Conservation (phyloP, 2,888 invertebrate species). For the Drosophila robusta region DNA sequence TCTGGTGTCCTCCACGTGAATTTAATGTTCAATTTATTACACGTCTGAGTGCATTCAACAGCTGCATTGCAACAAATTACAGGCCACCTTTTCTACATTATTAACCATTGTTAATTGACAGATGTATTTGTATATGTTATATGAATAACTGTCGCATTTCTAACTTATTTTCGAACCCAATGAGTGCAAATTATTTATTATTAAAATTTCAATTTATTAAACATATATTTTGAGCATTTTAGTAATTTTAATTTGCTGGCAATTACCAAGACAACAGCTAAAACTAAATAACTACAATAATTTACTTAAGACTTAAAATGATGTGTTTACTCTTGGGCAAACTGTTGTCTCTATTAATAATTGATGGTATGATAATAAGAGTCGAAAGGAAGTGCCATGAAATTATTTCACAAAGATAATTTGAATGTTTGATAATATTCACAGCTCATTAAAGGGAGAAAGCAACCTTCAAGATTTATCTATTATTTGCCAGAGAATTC, state of each 20-base stretch:
- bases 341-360: not conserved
- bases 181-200: conserved; percentile 3
- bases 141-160: conserved; percentile 19
- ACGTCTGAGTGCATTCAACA: conserved; percentile 38
- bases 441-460: too few species aligned
- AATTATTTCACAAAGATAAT: not conserved
- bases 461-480: too few species aligned
- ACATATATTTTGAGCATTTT: not conserved
- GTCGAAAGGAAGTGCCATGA: not conserved
- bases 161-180: conserved; percentile 3
- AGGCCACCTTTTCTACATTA: conserved; percentile 51
- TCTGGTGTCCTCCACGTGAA: conserved; percentile 6
- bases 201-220: not conserved
- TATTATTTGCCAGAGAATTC: too few species aligned
- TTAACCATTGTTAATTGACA: conserved; percentile 70
- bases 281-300: conserved; percentile 1
- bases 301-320: not conserved
- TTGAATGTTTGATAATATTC: not conserved
- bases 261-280: not conserved
- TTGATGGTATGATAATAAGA: not conserved
- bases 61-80: conserved; percentile 34
- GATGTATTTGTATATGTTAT: not conserved
- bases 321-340: not conserved
- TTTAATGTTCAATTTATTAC: conserved; percentile 30
- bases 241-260: not conserved